Conservation (phyloP, 2,888 invertebrate species). For the Beris morrisii region DNA sequence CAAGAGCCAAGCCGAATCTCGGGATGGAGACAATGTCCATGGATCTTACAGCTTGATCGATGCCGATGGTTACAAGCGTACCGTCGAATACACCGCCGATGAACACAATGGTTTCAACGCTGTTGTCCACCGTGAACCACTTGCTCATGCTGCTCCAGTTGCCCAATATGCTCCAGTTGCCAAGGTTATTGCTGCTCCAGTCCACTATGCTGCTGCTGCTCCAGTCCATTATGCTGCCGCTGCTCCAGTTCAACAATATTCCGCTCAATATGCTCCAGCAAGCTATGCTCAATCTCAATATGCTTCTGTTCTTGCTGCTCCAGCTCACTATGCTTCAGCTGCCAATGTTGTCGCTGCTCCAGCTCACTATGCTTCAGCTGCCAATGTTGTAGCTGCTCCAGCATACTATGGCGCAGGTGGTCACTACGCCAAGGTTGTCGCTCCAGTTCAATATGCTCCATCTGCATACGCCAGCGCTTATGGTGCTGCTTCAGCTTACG, state of each 20-base stretch:
- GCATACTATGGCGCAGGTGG: too few species aligned
- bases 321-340: too few species aligned
- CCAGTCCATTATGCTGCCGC: background rate
- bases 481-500: background rate
- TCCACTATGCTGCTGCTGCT: background rate
- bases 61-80: constrained; percentile 60
- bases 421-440: too few species aligned
- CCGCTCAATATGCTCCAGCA: too few species aligned
- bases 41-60: constrained; percentile 60
- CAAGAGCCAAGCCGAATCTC: constrained; percentile 59
- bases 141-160: constrained; percentile 25
- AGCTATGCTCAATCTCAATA: constrained; percentile 3
- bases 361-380: too few species aligned
- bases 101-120: constrained; percentile 61
- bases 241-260: constrained; percentile 5
- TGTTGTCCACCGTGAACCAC: constrained; percentile 59
- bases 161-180: constrained; percentile 11
- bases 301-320: too few species aligned
- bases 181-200: constrained; percentile 14
- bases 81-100: constrained; percentile 61
- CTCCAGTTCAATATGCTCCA: too few species aligned
- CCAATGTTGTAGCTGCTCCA: too few species aligned
- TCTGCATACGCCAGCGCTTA: too few species aligned
- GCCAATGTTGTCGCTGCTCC: too few species aligned
- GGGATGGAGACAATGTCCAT: constrained; percentile 59